A percentile compares a stretch with the other conserved stretches of the same genome.
Conservation (phyloP, 2,888 invertebrate species). For the Agrotis ipsilon region DNA sequence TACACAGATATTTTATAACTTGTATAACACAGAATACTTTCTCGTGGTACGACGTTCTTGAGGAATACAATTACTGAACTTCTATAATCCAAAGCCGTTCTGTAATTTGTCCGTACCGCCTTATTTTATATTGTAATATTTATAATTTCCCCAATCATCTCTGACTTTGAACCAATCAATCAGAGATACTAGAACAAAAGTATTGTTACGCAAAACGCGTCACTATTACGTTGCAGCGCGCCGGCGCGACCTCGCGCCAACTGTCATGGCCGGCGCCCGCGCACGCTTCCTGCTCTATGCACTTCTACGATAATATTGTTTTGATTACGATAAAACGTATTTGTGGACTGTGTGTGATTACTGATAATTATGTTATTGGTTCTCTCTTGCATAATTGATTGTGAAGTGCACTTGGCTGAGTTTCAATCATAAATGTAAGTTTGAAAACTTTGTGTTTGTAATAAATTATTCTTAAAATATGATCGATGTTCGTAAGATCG, state of each 20-base stretch:
- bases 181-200: slow-evolving; percentile 52
- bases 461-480: neutral
- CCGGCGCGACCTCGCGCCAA: slow-evolving; percentile 51
- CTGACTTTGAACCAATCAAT: slow-evolving; percentile 35
- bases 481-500: neutral
- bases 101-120: neutral
- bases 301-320: slow-evolving; percentile 71
- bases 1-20: no score
- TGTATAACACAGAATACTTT: no score
- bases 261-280: slow-evolving; percentile 62
- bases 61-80: no score
- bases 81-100: no score
- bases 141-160: slow-evolving; percentile 20
- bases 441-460: neutral
- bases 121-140: neutral
- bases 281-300: slow-evolving; percentile 73
- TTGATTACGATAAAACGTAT: slow-evolving; percentile 66
- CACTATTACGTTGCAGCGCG: slow-evolving; percentile 70
- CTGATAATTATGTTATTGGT: slow-evolving; percentile 49
- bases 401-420: slow-evolving; percentile 37
- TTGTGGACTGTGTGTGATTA: slow-evolving; percentile 53
- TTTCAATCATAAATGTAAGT: slow-evolving; percentile 19
- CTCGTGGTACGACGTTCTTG: no score
- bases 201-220: slow-evolving; percentile 73
- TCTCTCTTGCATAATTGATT: slow-evolving; percentile 61